Conservation (phyloP, 2,113 vertebrate species). For the Oplegnathus fasciatus region DNA sequence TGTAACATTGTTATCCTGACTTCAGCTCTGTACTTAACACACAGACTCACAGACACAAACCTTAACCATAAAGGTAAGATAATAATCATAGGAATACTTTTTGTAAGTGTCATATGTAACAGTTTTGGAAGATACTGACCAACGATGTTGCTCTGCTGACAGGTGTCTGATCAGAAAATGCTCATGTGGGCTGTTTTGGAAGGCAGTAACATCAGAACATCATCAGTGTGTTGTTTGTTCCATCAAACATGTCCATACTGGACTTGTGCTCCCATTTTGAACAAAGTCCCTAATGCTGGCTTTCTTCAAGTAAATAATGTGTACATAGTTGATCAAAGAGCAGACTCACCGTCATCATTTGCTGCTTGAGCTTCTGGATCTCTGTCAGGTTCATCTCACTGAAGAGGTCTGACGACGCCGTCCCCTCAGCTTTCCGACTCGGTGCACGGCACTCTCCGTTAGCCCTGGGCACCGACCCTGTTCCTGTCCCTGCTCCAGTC, state of each 20-base stretch:
- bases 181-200: too few relatives aligned
- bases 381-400: slow-evolving; percentile 97
- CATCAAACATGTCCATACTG: neutral
- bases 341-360: slow-evolving; percentile 90
- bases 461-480: slow-evolving; percentile 81
- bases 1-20: too few relatives aligned
- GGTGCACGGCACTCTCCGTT: slow-evolving; percentile 88
- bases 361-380: slow-evolving; percentile 97
- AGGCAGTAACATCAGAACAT: neutral
- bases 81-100: too few relatives aligned
- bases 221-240: neutral
- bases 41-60: too few relatives aligned
- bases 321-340: neutral
- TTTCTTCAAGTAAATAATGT: neutral
- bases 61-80: too few relatives aligned
- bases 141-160: too few relatives aligned
- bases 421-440: slow-evolving; percentile 86
- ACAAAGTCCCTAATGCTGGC: neutral
- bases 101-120: too few relatives aligned
- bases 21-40: too few relatives aligned
- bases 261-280: neutral
- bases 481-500: neutral
- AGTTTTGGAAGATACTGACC: too few relatives aligned
- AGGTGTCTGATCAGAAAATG: too few relatives aligned
- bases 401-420: slow-evolving; percentile 88